Base-by-base conservation (phyloP, 35 echinoderm and acorn worm species). In the Strongylocentrotus purpuratus region DNA sequence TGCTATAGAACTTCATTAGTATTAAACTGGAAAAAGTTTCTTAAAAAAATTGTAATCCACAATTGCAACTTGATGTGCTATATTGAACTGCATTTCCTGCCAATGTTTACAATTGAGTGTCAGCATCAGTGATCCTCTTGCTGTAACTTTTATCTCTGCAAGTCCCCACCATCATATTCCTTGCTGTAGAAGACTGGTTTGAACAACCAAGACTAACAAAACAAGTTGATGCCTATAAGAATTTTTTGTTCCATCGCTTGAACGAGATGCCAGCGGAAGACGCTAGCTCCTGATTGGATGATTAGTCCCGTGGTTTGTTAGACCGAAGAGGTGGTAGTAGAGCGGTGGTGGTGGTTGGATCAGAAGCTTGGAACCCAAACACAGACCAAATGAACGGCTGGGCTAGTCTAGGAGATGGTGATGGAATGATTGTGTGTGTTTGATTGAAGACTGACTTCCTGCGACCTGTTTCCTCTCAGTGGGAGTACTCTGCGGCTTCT, bases 271-370 rank as follows among this genome's bases (percentile, higher is more conserved):
- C 20, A 33, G 87, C 2, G 33, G 87, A 89, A 46, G 87, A 89
- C 33, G 87, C 87, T 17, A 17, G 13, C 25, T 45, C 45, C 45
- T 89, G 87, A 89, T 89, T 89, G 87, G 87, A 89, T 46, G 45
- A 35, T 89, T 17, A 89, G 20, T 28, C 18, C 33, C 9, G 25
- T 15, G 45, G 87, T 93, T 58, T 55, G 91, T 93, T 93, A 93
- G 91, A 18, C 31, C 13, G 91, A 58, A 32, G 91, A 93, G 91
- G 91, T 93, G 91, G 91, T 93, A 58, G 32, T 48, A 47, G 90
- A n/a, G n/a, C n/a, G n/a, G n/a, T 46, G 45, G 45, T 31, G 48
- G 91, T 93, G 48, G 91, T 93, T 33, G 91, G 20, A 78, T 78
- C 20, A 28, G 65, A 78, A 78, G 22, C 28, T 28, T 78, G 65